Conservation (phyloP, 2,113 vertebrate genomes). For the Eclectus roratus region DNA sequence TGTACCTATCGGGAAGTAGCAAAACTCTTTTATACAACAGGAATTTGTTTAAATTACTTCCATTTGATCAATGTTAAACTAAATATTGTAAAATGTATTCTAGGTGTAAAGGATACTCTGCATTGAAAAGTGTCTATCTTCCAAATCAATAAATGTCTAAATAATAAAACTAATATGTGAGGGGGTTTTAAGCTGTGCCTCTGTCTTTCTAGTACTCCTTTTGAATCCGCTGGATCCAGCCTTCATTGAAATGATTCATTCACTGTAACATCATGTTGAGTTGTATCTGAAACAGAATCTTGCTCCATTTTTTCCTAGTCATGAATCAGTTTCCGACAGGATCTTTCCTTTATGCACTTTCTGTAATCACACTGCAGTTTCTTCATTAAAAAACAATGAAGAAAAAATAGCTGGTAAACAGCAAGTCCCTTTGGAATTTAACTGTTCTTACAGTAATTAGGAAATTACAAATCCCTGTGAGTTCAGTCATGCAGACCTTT, state of each 20-base stretch:
- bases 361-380: conserved; percentile 38
- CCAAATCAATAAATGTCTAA: background rate
- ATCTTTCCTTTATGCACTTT: conserved; percentile 7
- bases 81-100: background rate
- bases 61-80: background rate
- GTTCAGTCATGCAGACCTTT: background rate
- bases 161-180: background rate
- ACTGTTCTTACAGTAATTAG: conserved; percentile 44
- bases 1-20: background rate
- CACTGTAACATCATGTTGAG: background rate
- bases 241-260: background rate
- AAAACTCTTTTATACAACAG: background rate
- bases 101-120: background rate
- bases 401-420: background rate
- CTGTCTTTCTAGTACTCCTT: background rate
- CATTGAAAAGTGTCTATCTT: background rate
- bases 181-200: background rate
- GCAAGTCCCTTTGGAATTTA: background rate
- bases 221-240: background rate
- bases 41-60: background rate
- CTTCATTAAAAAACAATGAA: conserved; percentile 51
- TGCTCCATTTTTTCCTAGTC: background rate
- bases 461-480: conserved; percentile 44
- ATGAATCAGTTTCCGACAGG: background rate
- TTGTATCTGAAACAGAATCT: background rate